Conservation (phyloP, 2,113 vertebrate species). For the Delphinus delphis region DNA sequence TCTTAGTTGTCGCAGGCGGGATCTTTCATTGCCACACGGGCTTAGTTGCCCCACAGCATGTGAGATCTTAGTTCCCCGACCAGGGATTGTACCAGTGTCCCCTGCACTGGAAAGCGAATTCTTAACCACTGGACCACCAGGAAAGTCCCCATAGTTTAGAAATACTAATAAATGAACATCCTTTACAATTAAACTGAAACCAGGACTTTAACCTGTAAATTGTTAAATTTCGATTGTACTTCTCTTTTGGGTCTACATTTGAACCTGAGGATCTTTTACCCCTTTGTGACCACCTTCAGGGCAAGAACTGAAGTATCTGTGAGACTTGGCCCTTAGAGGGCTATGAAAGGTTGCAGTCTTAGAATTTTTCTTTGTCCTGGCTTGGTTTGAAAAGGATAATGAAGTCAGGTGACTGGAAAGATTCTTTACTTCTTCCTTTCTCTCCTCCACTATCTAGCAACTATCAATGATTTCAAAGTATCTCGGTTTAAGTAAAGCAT, state of each 20-base stretch:
- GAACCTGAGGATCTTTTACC: neutral
- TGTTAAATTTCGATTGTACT: neutral
- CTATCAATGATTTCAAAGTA: neutral
- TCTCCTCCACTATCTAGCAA: neutral
- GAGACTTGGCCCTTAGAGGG: neutral
- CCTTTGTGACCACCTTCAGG: neutral
- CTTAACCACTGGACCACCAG: too few relatives aligned
- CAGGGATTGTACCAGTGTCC: too few relatives aligned
- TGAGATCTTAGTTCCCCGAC: too few relatives aligned
- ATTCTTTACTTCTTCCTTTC: neutral
- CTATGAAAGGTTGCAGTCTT: neutral
- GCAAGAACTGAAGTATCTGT: neutral
- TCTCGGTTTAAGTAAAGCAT: neutral
- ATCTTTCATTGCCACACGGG: too few relatives aligned
- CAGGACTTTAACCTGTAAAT: neutral
- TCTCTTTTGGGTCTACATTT: neutral
- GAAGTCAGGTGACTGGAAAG: neutral
- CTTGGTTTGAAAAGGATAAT: neutral
- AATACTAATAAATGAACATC: neutral
- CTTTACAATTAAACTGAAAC: conserved; percentile 17
- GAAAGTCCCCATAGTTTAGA: neutral
- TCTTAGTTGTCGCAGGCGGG: too few relatives aligned
- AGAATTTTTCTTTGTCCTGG: neutral
- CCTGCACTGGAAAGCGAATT: too few relatives aligned
- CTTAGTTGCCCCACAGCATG: too few relatives aligned